Conservation (phyloP, 1,140 invertebrate genomes). For the Stegodyphus mimosarum region DNA sequence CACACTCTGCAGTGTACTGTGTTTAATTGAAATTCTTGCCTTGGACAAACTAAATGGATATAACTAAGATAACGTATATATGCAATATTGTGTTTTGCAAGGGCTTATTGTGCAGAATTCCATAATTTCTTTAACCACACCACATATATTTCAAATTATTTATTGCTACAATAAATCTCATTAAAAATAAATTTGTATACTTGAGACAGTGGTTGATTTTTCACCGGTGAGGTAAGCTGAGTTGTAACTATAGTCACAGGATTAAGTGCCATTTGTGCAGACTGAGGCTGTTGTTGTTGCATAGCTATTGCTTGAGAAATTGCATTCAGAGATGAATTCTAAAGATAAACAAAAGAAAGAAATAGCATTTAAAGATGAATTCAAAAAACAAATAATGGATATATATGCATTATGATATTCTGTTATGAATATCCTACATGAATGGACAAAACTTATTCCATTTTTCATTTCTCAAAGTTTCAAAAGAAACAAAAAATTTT, state of each 20-base stretch:
- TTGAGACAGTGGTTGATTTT: constrained; percentile 25
- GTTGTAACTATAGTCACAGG: constrained; percentile 54
- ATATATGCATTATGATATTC: neutral
- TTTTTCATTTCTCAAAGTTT: neutral
- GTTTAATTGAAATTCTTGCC: no score
- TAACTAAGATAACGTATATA: no score
- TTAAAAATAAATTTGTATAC: neutral
- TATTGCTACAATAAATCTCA: neutral
- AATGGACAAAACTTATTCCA: neutral
- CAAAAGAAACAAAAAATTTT: neutral
- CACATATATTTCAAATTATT: neutral
- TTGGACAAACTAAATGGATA: no score
- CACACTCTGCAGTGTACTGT: no score
- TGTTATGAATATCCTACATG: no score
- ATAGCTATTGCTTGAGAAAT: constrained; percentile 64
- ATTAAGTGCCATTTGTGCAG: constrained; percentile 67
- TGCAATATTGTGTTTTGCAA: no score
- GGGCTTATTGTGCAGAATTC: neutral
- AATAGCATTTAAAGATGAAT: neutral
- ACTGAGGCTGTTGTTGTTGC: constrained; percentile 66
- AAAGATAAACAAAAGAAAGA: neutral
- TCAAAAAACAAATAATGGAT: neutral
- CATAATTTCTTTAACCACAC: neutral
- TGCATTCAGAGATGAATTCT: constrained; percentile 54
- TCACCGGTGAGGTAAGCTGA: constrained; percentile 26